Percentiles rank a stretch among this genome's conserved stretches.
phyloP scores from a whole-genome alignment of 1,140 invertebrate species.

The Trissolcus basalis region DNA sequence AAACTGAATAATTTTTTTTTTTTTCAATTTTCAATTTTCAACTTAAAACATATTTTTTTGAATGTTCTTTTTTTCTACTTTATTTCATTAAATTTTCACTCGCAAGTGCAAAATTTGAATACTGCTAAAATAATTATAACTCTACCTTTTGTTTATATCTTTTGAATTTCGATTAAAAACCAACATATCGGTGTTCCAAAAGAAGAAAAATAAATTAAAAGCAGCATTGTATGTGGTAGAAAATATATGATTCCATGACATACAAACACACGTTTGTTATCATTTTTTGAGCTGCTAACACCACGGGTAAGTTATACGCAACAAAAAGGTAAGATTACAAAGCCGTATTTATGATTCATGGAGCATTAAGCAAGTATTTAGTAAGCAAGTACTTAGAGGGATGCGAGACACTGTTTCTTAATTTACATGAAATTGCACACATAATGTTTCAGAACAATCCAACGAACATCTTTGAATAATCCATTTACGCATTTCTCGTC shows the following conservation, averaged over 20 bases:
- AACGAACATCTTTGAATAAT: constrained; percentile 26
- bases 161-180: no score
- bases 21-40: no score
- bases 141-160: no score
- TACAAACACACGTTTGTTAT: constrained; percentile 4
- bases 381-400: constrained; percentile 45
- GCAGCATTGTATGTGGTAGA: no score
- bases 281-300: constrained; percentile 30
- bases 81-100: no score
- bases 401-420: constrained; percentile 43
- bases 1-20: no score
- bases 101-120: no score
- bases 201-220: no score
- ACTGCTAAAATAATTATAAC: no score
- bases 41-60: no score
- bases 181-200: no score
- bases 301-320: constrained; percentile 43
- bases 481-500: neutral
- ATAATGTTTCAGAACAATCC: constrained; percentile 24
- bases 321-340: constrained; percentile 53
- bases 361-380: constrained; percentile 53
- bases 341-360: constrained; percentile 53
- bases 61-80: no score
- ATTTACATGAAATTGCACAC: constrained; percentile 51
- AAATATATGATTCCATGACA: neutral